Conservation (phyloP, 2,113 vertebrate species). For the Herpetotheres cachinnans region DNA sequence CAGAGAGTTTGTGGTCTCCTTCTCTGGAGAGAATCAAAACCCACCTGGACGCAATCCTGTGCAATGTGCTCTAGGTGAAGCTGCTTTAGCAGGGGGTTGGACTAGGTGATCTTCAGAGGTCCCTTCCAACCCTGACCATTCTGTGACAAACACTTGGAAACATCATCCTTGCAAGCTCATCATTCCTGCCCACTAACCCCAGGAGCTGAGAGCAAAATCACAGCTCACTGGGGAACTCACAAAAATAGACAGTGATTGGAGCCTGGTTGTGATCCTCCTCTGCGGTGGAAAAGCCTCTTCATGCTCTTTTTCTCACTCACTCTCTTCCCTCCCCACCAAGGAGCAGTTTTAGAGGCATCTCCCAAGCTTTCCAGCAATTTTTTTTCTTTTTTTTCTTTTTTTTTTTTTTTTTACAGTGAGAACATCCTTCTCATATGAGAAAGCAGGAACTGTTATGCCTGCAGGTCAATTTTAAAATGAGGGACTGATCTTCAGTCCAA, state of each 20-base stretch:
- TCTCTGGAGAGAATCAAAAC: too few relatives aligned
- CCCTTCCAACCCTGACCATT: too few relatives aligned
- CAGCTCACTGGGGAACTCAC: background rate
- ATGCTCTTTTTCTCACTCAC: background rate
- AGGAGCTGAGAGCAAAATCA: background rate
- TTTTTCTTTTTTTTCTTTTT: background rate
- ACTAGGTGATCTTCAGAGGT: too few relatives aligned
- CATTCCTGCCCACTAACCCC: background rate
- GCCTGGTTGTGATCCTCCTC: background rate
- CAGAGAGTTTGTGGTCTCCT: too few relatives aligned
- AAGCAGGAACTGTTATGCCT: background rate
- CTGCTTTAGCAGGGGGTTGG: too few relatives aligned
- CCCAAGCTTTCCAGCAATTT: background rate
- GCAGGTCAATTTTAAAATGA: background rate
- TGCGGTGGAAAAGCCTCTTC: background rate
- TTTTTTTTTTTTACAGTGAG: background rate
- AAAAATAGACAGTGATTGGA: background rate
- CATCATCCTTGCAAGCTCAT: background rate
- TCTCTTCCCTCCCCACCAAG: background rate
- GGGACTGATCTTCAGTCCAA: background rate
- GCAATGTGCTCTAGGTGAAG: too few relatives aligned
- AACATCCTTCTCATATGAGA: background rate
- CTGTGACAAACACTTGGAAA: background rate
- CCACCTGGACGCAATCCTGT: too few relatives aligned
- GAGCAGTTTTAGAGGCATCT: background rate